These are phyloP conservation scores for Sarcophaga bullata DNA, from an alignment of 1,140 invertebrate genomes.

Conservation along the genomic window DNA sequence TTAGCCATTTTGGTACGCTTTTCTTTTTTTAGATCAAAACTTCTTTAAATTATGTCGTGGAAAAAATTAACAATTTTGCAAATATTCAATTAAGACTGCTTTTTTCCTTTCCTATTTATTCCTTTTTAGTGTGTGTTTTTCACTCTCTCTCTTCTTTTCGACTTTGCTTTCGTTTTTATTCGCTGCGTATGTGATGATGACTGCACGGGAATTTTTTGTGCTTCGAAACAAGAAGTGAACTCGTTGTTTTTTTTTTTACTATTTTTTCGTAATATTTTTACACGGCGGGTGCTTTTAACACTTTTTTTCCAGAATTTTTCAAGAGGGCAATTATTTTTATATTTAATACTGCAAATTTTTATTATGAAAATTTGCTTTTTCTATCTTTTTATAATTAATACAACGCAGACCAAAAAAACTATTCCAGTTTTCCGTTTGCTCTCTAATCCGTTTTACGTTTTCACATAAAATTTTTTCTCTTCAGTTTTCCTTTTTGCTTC, in stretches of 20 bases:
- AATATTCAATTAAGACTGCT: conserved; percentile 26
- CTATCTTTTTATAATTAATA: neutral
- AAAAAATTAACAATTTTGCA: conserved; percentile 26
- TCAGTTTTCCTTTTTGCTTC: conserved; percentile 16
- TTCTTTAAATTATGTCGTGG: neutral
- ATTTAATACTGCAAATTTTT: neutral
- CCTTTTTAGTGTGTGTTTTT: conserved; percentile 6
- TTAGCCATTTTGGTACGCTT: conserved; percentile 37
- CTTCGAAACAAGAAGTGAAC: conserved; percentile 25
- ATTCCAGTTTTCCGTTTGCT: neutral
- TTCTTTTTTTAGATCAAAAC: neutral
- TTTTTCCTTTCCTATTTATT: neutral
- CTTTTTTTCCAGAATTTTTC: neutral
- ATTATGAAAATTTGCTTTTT: conserved; percentile 1
- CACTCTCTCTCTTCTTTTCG: conserved; percentile 20
- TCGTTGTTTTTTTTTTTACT: conserved; percentile 20
- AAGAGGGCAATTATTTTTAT: neutral
- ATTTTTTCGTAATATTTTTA: conserved; percentile 8
- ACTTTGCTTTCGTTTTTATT: conserved; percentile 27
- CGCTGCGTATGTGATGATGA: conserved; percentile 29
- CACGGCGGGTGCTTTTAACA: neutral
- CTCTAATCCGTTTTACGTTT: conserved; percentile 17
- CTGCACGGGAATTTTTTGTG: conserved; percentile 38
- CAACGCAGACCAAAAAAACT: neutral
- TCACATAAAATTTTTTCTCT: conserved; percentile 20